Percentiles rank a stretch among this genome's conserved stretches.
phyloP scores from a whole-genome alignment of 2,888 invertebrate species.

The Brachypalpus laphriformis region DNA sequence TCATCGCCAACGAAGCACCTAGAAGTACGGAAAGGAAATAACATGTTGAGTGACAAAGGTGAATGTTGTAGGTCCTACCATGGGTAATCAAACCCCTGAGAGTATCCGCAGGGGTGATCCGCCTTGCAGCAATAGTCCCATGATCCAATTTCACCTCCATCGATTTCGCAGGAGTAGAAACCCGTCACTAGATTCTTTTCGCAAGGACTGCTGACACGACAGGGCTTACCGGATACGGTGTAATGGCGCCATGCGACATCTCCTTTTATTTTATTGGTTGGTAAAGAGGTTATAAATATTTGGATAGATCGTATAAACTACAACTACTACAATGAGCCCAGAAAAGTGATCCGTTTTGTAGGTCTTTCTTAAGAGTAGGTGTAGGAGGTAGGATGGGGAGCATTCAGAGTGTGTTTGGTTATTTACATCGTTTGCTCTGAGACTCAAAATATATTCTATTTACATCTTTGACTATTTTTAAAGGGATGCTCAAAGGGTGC shows the following conservation, averaged over 20 bases:
- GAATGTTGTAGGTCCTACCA: constrained; percentile 85
- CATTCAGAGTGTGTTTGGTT: constrained; percentile 1
- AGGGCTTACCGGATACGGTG: constrained; percentile 92
- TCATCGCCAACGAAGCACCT: constrained; percentile 93
- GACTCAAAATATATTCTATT: constrained; percentile 18
- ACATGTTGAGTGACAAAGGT: background rate
- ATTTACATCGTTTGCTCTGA: constrained; percentile 38
- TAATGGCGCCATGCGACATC: constrained; percentile 88
- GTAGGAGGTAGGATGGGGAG: constrained; percentile 3
- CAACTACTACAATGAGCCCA: constrained; percentile 42
- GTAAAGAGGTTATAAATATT: constrained; percentile 41
- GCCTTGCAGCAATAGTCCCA: constrained; percentile 95
- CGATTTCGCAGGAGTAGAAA: constrained; percentile 93
- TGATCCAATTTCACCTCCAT: constrained; percentile 87
- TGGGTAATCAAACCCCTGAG: constrained; percentile 91
- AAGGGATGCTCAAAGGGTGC: constrained; percentile 14
- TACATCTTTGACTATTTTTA: constrained; percentile 23
- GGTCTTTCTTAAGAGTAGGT: constrained; percentile 14
- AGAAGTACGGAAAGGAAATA: background rate
- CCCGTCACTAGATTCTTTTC: constrained; percentile 89
- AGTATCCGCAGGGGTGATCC: constrained; percentile 92
- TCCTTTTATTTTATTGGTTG: constrained; percentile 78
- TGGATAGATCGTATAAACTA: constrained; percentile 16
- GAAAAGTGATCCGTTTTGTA: constrained; percentile 7
- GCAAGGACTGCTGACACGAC: constrained; percentile 87